These are phyloP conservation scores for Agrotis puta DNA, from an alignment of 2,888 invertebrate genomes.

Conservation along the genomic window DNA sequence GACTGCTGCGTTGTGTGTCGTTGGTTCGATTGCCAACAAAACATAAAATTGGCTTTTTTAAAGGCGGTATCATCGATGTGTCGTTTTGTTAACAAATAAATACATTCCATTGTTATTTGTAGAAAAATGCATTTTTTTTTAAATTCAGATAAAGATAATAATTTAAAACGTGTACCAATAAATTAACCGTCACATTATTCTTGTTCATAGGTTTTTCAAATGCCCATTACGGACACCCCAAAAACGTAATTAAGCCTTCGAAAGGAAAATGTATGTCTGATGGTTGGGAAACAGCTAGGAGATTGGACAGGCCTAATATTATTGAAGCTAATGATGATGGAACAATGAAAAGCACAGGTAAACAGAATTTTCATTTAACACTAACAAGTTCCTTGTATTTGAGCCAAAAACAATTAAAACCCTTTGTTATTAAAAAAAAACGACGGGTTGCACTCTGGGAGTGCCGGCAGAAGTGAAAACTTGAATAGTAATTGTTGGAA, in stretches of 20 bases:
- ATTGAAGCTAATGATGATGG: slow-evolving; percentile 90
- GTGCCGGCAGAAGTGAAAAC: too few relatives aligned
- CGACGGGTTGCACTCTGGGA: too few relatives aligned
- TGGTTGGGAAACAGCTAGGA: slow-evolving; percentile 93
- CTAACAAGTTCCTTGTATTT: background rate
- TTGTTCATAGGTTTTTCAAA: slow-evolving; percentile 88
- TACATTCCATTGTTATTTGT: too few relatives aligned
- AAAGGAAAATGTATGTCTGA: slow-evolving; percentile 91
- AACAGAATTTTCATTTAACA: background rate
- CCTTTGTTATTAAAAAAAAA: background rate
- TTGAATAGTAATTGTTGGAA: too few relatives aligned
- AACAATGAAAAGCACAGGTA: slow-evolving; percentile 90
- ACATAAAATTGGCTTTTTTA: too few relatives aligned
- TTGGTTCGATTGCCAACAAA: too few relatives aligned
- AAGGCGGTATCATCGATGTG: too few relatives aligned
- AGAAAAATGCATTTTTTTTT: too few relatives aligned
- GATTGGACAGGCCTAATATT: slow-evolving; percentile 91
- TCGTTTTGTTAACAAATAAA: too few relatives aligned
- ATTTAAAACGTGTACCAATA: background rate
- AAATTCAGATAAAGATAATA: too few relatives aligned
- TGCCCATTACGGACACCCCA: slow-evolving; percentile 92
- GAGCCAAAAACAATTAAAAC: background rate
- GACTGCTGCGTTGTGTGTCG: too few relatives aligned
- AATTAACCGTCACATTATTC: slow-evolving; percentile 6
- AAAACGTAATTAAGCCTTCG: slow-evolving; percentile 90